A percentile compares a stretch with the other conserved stretches of the same genome.
Conservation (phyloP, 2,113 vertebrate genomes). For the Prochilodus magdalenae region DNA sequence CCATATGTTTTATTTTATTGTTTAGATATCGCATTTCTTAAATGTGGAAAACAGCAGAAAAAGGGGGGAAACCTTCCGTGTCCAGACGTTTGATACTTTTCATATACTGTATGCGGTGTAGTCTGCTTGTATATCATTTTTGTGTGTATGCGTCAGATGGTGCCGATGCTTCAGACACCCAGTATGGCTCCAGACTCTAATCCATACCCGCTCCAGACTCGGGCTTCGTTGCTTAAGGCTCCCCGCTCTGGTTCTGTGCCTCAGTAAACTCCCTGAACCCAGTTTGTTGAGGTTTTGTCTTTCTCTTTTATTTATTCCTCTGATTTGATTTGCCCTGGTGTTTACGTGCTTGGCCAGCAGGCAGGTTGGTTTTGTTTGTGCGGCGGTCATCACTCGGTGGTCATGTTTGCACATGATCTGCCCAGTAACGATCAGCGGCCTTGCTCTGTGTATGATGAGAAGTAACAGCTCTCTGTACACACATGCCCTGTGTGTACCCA, state of each 20-base stretch:
- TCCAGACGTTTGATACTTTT: not conserved
- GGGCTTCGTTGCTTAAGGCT: not conserved
- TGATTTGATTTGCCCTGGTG: constrained; percentile 29
- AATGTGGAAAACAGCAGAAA: not conserved
- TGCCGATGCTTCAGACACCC: not conserved
- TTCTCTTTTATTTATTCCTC: constrained; percentile 33
- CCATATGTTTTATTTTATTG: not conserved
- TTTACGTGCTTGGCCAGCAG: constrained; percentile 32
- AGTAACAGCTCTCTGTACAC: constrained; percentile 17
- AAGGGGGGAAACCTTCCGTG: no score
- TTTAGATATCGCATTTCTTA: not conserved
- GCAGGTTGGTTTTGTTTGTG: constrained; percentile 23
- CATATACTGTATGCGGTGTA: not conserved
- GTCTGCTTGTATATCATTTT: not conserved
- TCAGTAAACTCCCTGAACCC: constrained; percentile 8
- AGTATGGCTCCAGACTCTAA: not conserved
- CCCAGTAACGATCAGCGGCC: not conserved
- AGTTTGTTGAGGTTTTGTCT: constrained; percentile 1
- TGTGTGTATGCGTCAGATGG: not conserved
- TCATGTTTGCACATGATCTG: not conserved
- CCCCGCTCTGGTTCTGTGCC: constrained; percentile 10
- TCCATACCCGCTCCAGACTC: not conserved
- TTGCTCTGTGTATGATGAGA: constrained; percentile 27
- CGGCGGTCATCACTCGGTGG: constrained; percentile 18
- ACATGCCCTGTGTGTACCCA: constrained; percentile 18